Base-by-base conservation (phyloP, 92 coral and sea anemone species). In the Heliopora coerulea region DNA sequence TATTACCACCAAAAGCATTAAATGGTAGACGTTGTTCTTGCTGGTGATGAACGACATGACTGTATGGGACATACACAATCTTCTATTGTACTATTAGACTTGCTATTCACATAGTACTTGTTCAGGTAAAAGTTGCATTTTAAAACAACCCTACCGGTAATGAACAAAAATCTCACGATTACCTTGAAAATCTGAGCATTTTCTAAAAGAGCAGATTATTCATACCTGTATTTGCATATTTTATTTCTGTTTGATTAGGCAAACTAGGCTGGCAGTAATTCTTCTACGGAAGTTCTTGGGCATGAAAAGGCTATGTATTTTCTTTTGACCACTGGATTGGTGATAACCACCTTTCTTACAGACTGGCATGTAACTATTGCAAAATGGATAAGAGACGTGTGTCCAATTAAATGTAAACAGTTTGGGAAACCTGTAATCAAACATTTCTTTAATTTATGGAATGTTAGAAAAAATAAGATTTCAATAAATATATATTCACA, bases 21-120 rank as follows among this genome's bases (percentile, higher is more conserved):
- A 63, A 81, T 41, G 85, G 77, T 34, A 30, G 66, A 73, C 52
- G 81, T 82, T 27, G 81, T 65, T 0, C 46, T 82, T 49, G 86
- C 86, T 54, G 86, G 86, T 1, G 86, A 82, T 42, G 86, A 70
- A 12, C 76, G 81, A 9, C 86, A 82, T 49, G 81, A 82, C 33
- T 74, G 81, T 32, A 82, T 74, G 86, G 86, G 86, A 0, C 86
- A 18, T 81, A 81, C 28, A 81, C 85, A 9, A 62, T 81, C 13
- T 74, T 82, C 63, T 74, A 77, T 48, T 82, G 86, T 34, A 82
- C 86, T 13, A 35, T 74, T 62, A 80, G 85, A 56, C 68, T 81
- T n/a, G 61, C 72, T 35, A 33, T 70, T 50, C 67, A 80, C n/a
- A 61, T 80, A 13, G 84, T 80, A 21, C 68, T 79, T 26, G 60